Conservation (phyloP, 2,113 vertebrate species). For the Xenopus borealis region DNA sequence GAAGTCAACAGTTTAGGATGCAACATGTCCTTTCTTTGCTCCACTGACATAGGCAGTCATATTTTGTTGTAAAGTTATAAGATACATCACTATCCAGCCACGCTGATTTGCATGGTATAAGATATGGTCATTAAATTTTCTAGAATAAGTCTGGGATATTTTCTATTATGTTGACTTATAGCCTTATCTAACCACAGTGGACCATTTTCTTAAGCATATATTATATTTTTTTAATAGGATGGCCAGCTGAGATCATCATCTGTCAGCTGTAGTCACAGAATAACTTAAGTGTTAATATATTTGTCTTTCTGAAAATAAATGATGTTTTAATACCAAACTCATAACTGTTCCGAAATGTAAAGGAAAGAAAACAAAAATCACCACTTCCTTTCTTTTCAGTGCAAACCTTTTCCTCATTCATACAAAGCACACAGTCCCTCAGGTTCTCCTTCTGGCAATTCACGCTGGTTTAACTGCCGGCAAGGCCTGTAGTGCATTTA, state of each 20-base stretch:
- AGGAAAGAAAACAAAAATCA: background rate
- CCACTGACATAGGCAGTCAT: background rate
- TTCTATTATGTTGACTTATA: constrained; percentile 11
- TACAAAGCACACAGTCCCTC: constrained; percentile 23
- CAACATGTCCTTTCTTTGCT: background rate
- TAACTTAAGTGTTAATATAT: constrained; percentile 24
- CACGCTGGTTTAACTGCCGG: constrained; percentile 46
- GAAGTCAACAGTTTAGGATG: background rate
- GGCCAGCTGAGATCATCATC: background rate
- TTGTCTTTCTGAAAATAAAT: constrained; percentile 5
- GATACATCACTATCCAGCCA: constrained; percentile 4
- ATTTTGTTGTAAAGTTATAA: background rate
- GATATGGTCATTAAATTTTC: constrained; percentile 5
- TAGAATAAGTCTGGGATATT: background rate
- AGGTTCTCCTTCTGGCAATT: constrained; percentile 49
- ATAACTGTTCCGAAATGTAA: background rate
- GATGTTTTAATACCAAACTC: constrained; percentile 13
- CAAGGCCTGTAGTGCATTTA: constrained; percentile 23
- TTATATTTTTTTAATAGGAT: background rate
- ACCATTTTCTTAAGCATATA: constrained; percentile 6
- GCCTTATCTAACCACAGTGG: constrained; percentile 7
- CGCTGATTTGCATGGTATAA: constrained; percentile 1
- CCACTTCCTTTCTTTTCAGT: background rate
- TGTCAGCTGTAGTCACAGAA: constrained; percentile 28
- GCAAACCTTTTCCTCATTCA: background rate